Base-by-base conservation (phyloP, 2,113 vertebrate species). In the Oncorhynchus keta region DNA sequence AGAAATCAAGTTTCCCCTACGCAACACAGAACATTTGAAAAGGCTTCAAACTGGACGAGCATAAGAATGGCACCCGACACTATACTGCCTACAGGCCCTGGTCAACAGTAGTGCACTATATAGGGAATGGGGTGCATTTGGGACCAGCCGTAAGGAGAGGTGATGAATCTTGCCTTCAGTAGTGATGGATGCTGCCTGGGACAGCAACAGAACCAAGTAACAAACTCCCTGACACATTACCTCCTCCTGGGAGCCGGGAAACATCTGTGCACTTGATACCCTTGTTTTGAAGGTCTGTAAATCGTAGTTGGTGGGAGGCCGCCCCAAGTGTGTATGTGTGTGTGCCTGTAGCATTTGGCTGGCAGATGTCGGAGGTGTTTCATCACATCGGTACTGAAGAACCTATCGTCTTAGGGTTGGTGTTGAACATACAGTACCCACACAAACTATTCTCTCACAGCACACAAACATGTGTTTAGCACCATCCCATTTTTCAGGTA, bases 161-260 rank as follows among this genome's bases (percentile, higher is more conserved):
- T 28, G 48, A 35, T 65, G 35, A 22, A 26, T 72, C 13, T 48
- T n/a, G 22, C 32, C 67, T 32, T 39, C 32, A 68, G 32, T 30
- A 16, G 24, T 73, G 77, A 74, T 26, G 62, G 72, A 72, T 75
- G 73, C 39, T 62, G 28, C 73, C 81, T 64, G 26, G 74, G 49
- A 72, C 55, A 59, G 35, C 35, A 76, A 68, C 32, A 79, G 62
- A 67, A 48, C 70, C 71, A 39, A 51, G n/a, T 67, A 73, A 74
- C 73, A 74, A 78, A 67, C 62, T 76, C 61, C 73, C 59, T 18
- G 68, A 82, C 70, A 49, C 28, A 18, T 48, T 64, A 13, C 51
- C 28, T 59, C 72, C 76, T 49, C 69, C 69, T 72, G 70, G 72
- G 74, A 74, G 64, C 14, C 61, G 51, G 67, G 26, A 51, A 76